These are phyloP conservation scores for Puffinus mauretanicus DNA, from an alignment of 2,113 vertebrate genomes.

Conservation along the genomic window DNA sequence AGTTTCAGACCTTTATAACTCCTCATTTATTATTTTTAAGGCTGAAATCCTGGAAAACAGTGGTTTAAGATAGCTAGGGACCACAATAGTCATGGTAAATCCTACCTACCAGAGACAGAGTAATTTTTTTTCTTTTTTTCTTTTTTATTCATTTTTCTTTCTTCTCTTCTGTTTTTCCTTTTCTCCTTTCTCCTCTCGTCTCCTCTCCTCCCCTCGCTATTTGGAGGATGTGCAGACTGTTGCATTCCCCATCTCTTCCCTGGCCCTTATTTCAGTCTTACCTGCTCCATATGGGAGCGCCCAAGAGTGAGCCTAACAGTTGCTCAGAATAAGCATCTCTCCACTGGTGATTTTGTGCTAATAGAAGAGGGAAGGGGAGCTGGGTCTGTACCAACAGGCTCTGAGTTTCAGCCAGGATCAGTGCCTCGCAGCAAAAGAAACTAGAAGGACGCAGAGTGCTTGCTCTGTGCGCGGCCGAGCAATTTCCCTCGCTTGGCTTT, in stretches of 20 bases:
- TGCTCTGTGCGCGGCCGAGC: background rate
- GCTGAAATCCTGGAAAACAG: background rate
- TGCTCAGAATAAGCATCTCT: background rate
- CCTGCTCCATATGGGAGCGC: background rate
- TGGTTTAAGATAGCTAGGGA: background rate
- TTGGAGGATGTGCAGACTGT: background rate
- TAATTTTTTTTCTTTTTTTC: fast-evolving
- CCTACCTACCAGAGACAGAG: background rate
- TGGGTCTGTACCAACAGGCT: background rate
- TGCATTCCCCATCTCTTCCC: background rate
- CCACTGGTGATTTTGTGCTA: background rate
- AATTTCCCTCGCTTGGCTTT: conserved; percentile 13
- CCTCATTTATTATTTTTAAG: conserved; percentile 38
- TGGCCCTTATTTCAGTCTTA: background rate
- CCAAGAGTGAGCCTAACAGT: background rate
- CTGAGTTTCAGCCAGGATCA: conserved; percentile 15
- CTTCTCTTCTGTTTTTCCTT: no score
- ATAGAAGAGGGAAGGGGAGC: background rate
- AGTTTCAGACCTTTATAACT: conserved; percentile 11
- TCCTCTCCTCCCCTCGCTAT: fast-evolving
- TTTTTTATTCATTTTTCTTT: fast-evolving
- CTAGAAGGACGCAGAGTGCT: background rate
- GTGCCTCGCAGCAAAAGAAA: background rate
- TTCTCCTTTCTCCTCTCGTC: no score
- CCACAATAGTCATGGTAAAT: background rate